Evolutionary conservation across 2,797 vertebrate genomes (phyloP), one percentile per base, ranked within the genome.

Genomic region (Urosaurus nigricauda): DNA sequence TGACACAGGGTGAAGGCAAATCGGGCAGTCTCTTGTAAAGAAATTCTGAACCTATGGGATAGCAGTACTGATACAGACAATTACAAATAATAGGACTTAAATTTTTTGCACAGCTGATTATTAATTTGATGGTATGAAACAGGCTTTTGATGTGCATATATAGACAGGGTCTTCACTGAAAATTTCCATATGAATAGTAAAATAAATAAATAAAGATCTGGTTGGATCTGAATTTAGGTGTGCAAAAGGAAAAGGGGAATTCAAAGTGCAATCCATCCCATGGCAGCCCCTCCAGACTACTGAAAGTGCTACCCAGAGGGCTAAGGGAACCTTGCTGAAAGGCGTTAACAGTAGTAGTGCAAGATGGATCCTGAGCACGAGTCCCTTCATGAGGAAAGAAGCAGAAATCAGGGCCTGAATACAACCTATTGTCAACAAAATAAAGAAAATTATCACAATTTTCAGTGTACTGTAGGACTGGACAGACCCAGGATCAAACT

Each of bases 71-170:
- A 26, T 80, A 70, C 83, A 90, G 90, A 53, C 26, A 2, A 21
- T 40, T 35, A 88, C 13, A 40, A 93, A 65, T 32, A 90, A 80
- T 0, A 78, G 9, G 74, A 84, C 89, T 63, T 26, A 87, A 29
- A 80, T 83, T 83, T 93, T 79, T 82, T 24, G 11, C 51, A 37
- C 2, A 68, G 26, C 2, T 1, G 53, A 88, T 87, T 75, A 89
- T 0, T 82, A 24, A 37, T n/a, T 93, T 14, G 5, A 88, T 84
- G 13, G 43, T 53, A 88, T 73, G 29, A 29, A 21, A 2, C 73
- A 92, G 91, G 24, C 4, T 60, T 87, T 26, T 85, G 70, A 88
- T 47, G 9, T 35, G 13, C 24, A 75, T 21, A 35, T 79, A 19
- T 17, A 56, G 56, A 58, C 17, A 19, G 29, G 7, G 9, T 32